These are phyloP conservation scores for honey bee (Apis mellifera) DNA, from an alignment of 1,140 invertebrate species.

Conservation along the genomic window DNA sequence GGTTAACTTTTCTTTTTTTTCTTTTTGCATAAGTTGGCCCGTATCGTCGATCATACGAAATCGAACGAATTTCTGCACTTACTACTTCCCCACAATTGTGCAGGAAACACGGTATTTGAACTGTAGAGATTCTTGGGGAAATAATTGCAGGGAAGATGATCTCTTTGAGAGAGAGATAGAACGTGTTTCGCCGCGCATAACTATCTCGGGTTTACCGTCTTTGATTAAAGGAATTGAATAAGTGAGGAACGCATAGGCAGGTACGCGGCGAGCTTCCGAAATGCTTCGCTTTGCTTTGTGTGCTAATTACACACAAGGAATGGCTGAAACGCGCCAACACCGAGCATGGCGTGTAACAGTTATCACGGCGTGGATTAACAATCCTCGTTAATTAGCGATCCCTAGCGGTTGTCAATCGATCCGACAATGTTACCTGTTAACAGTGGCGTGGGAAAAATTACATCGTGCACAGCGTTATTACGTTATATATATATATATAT, in stretches of 20 bases:
- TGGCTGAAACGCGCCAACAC: neutral
- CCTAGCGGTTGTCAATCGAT: neutral
- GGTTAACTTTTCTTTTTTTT: no score
- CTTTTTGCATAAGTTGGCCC: neutral
- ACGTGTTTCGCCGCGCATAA: no score
- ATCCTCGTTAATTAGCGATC: neutral
- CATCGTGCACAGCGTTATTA: neutral
- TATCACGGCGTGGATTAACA: neutral
- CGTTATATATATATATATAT: neutral
- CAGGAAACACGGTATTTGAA: neutral
- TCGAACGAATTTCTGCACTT: neutral
- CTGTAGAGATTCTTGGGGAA: neutral
- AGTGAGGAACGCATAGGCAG: neutral
- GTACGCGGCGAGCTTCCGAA: neutral
- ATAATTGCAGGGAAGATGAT: neutral
- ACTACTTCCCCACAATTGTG: fast-evolving
- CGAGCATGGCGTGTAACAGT: neutral
- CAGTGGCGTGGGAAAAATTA: no score
- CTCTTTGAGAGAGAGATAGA: neutral
- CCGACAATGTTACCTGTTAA: neutral
- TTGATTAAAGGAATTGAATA: slow-evolving; percentile 18
- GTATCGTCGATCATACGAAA: neutral
- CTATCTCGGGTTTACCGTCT: neutral
- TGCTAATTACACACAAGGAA: slow-evolving; percentile 11
- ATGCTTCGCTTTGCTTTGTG: neutral